Base-by-base conservation (phyloP, 2,113 vertebrate genomes). In the Gymnorhina tibicen region DNA sequence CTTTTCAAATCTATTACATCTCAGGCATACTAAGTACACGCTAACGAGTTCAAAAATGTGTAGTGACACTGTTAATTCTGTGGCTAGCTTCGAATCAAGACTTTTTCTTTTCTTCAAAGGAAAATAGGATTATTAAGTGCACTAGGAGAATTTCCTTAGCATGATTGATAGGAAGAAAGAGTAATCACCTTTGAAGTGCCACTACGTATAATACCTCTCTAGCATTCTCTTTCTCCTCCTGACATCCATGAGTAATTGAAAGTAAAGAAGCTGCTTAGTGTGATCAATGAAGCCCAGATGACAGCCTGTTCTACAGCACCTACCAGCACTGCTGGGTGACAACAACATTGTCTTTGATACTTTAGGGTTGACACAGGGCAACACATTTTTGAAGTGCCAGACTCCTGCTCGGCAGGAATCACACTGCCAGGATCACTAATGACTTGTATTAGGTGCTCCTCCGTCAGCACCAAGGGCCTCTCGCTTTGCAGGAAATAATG, bases 131-230 rank as follows among this genome's bases (percentile, higher is more conserved):
- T 98, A 98, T 97, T 96, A 96, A 96, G 96, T 91, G 77, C 93
- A 93, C 89, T 95, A 93, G 94, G 81, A 97, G 96, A 97, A 97
- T 97, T 98, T 97, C 97, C 97, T 97, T 97, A 94, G 95, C 91
- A 64, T 98, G 98, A 98, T 95, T 98, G 98, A 98, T 98, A 89
- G 97, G 93, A 97, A 97, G 96, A 97, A 96, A 97, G 98, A 97
- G 96, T 97, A 98, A 98, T 98, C 97, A 97, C 97, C 97, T 98
- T 97, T 98, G 97, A 98, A 98, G 97, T 98, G 97, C 76, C 88
- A 94, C 93, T 97, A 94, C 75, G 92, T 94, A 97, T 97, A 97
- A 97, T 95, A 97, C 97, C 92, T 97, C 88, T 97, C 93, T 26
- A 89, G 90, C 87, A 85, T 96, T 98, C 96, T 96, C 96, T 90